Conservation (phyloP, 2,888 invertebrate genomes). For the Caenorhabditis afra region DNA sequence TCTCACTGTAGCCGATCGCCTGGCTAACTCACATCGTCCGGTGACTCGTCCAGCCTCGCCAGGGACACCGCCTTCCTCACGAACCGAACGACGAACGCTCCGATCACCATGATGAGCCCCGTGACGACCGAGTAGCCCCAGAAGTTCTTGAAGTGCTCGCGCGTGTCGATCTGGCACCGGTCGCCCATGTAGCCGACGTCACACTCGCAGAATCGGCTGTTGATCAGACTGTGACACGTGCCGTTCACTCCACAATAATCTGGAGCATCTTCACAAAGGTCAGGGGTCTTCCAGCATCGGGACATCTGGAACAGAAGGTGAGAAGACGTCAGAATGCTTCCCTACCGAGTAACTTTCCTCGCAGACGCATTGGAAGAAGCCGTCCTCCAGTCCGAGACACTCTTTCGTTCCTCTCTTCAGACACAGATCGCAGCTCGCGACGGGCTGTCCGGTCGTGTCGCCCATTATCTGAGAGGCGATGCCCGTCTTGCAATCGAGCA, state of each 20-base stretch:
- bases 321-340: not conserved
- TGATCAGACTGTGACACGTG: not conserved
- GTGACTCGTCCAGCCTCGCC: conserved; percentile 6
- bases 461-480: not conserved
- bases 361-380: conserved; percentile 1
- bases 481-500: conserved; percentile 17
- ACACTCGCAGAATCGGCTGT: not conserved
- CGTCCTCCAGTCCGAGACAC: not conserved
- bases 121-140: not conserved
- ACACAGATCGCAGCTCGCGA: not conserved
- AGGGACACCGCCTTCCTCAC: not conserved
- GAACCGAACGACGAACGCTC: not conserved
- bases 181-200: conserved; percentile 20
- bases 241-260: conserved; percentile 18
- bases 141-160: not conserved
- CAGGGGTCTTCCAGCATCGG: conserved; percentile 2
- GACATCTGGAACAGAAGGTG: conserved; percentile 15
- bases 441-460: conserved; percentile 17
- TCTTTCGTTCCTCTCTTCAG: conserved; percentile 6
- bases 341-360: not conserved
- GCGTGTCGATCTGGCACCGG: conserved; percentile 1
- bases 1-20: too few relatives aligned
- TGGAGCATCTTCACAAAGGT: not conserved
- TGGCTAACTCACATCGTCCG: conserved; percentile 11
- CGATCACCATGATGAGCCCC: conserved; percentile 14